These are phyloP conservation scores for Pseudorasbora parva DNA, from an alignment of 2,113 vertebrate species.

Conservation along the genomic window DNA sequence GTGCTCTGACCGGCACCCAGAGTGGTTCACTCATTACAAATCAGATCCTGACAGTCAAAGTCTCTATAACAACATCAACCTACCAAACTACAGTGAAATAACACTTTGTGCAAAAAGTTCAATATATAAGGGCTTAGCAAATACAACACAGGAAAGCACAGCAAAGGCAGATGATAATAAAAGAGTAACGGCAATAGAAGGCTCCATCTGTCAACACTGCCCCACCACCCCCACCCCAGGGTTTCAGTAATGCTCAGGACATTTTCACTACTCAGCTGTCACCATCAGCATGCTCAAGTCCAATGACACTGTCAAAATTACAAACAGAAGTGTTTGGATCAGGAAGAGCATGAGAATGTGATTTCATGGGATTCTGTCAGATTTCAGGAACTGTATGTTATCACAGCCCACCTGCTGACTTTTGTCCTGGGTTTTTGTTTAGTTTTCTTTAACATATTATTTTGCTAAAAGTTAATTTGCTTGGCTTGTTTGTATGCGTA, in stretches of 20 bases:
- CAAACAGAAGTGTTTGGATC: background rate
- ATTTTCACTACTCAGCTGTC: background rate
- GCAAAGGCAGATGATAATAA: constrained; percentile 20
- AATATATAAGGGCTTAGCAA: constrained; percentile 4
- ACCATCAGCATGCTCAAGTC: constrained; percentile 1
- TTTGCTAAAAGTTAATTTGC: too few species aligned
- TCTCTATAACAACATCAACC: too few species aligned
- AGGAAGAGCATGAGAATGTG: background rate
- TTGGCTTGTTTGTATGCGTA: too few species aligned
- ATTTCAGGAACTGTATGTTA: background rate
- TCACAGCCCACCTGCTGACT: background rate
- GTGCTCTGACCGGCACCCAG: too few species aligned
- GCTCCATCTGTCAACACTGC: constrained; percentile 11
- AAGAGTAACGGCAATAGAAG: background rate
- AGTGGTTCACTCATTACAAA: too few species aligned
- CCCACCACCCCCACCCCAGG: background rate
- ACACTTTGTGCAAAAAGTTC: background rate
- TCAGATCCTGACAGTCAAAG: too few species aligned
- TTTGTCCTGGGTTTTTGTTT: constrained; percentile 3
- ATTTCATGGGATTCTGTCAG: background rate
- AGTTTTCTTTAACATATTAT: background rate
- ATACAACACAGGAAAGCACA: background rate
- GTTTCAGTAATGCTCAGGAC: constrained; percentile 13
- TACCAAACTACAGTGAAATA: background rate
- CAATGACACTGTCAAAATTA: background rate